Conservation (phyloP, 2,113 vertebrate species). For the Cyanoramphus novaezelandiae region DNA sequence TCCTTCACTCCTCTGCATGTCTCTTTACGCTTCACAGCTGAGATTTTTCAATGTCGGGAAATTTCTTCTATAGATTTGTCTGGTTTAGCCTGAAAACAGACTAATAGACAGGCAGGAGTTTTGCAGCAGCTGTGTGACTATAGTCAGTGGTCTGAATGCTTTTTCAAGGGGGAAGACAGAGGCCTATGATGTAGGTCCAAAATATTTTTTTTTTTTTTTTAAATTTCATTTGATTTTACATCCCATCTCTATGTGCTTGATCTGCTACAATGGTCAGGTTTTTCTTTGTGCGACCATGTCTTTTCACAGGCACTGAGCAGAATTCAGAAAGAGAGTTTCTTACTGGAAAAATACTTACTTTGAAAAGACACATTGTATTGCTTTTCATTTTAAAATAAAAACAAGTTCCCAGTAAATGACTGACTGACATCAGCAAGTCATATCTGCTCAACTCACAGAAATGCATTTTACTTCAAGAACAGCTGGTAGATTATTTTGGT, state of each 20-base stretch:
- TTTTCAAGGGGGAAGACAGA: background rate
- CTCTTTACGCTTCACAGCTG: background rate
- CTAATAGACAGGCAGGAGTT: background rate
- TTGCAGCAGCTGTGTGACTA: background rate
- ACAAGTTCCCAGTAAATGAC: background rate
- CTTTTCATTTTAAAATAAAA: background rate
- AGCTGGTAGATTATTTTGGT: background rate
- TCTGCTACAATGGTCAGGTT: background rate
- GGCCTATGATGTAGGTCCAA: background rate
- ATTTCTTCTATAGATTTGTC: background rate
- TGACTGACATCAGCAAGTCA: background rate
- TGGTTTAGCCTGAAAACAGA: background rate
- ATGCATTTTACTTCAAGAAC: background rate
- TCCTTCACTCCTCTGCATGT: background rate
- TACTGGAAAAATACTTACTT: background rate
- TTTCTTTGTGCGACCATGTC: background rate
- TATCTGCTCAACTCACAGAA: background rate
- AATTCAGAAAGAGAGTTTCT: background rate
- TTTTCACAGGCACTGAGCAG: background rate
- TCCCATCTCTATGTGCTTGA: background rate
- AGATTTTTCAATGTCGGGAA: background rate
- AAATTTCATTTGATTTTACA: background rate
- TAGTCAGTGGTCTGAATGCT: background rate
- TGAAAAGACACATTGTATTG: background rate
- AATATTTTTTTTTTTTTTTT: background rate